A percentile compares a stretch with the other conserved stretches of the same genome.
Evolutionary conservation across 2,888 invertebrate species (phyloP).

Genomic region (Harpalus rufipes): DNA sequence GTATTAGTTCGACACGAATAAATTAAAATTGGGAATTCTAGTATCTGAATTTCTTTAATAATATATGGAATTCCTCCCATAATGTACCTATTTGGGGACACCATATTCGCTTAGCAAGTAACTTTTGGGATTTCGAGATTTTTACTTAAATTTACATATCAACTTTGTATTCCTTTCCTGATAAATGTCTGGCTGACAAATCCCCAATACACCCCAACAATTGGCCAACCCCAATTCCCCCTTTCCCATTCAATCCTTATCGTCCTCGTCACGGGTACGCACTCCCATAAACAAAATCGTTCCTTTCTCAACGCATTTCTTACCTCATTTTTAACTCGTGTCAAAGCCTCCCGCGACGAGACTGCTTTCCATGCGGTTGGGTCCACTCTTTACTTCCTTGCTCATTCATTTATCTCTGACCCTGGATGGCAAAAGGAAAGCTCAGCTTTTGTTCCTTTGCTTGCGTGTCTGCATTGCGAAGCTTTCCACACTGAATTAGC

Average conservation of each 20-base stretch:
- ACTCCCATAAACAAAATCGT: conserved; percentile 36
- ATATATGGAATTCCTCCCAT: too few relatives aligned
- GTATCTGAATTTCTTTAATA: too few relatives aligned
- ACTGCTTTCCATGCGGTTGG: conserved; percentile 62
- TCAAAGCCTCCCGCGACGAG: conserved; percentile 39
- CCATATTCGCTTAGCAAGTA: too few relatives aligned
- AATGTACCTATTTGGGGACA: too few relatives aligned
- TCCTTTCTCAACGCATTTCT: conserved; percentile 21
- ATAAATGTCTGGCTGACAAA: neutral
- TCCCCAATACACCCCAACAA: conserved; percentile 5
- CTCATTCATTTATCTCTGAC: conserved; percentile 60
- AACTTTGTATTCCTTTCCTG: neutral
- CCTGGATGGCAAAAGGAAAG: neutral
- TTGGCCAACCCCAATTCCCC: neutral
- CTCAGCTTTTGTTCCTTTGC: neutral
- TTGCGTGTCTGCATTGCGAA: neutral
- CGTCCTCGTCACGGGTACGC: conserved; percentile 38
- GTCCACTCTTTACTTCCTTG: conserved; percentile 59
- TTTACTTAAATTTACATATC: too few relatives aligned
- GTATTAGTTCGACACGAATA: too few relatives aligned
- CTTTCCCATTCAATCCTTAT: neutral
- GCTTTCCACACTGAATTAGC: conserved; percentile 24
- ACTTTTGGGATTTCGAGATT: too few relatives aligned
- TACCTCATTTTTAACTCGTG: conserved; percentile 63
- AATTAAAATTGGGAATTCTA: too few relatives aligned